Evolutionary conservation across 64 coral and sea anemone genomes (phyloP).

Genomic region (Montipora capricornis): DNA sequence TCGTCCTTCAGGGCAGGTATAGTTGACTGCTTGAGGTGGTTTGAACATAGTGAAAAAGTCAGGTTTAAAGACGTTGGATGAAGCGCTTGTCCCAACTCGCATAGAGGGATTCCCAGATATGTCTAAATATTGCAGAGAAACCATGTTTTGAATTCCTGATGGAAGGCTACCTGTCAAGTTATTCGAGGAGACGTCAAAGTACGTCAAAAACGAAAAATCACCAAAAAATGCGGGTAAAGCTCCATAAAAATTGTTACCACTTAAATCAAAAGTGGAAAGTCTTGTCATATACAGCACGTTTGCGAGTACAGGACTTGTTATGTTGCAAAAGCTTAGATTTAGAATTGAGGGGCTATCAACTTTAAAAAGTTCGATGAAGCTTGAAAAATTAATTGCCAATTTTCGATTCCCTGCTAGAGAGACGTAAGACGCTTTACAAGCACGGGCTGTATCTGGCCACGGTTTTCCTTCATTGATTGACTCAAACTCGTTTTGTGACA

Average conservation of each 20-base stretch:
- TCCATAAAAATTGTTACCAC: slow-evolving; percentile 48
- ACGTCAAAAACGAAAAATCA: slow-evolving; percentile 22
- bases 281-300: slow-evolving; percentile 6
- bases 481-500: slow-evolving; percentile 53
- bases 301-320: slow-evolving; percentile 6
- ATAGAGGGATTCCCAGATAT: no score
- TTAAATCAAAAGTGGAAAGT: slow-evolving; percentile 22
- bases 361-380: slow-evolving; percentile 3
- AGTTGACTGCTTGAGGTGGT: no score
- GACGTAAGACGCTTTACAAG: background rate
- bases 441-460: background rate
- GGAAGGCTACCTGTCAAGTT: no score
- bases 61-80: no score
- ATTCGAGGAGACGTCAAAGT: background rate
- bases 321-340: slow-evolving; percentile 60
- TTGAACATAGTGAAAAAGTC: no score
- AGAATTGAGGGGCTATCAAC: background rate
- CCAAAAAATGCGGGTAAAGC: background rate
- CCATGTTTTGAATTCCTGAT: no score
- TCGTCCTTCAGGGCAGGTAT: no score
- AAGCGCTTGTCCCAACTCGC: no score
- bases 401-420: slow-evolving; percentile 62
- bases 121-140: no score
- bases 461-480: slow-evolving; percentile 40
- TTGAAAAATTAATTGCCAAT: slow-evolving; percentile 50